Conservation (phyloP, 2,888 invertebrate genomes). For the Eurytoma californica region DNA sequence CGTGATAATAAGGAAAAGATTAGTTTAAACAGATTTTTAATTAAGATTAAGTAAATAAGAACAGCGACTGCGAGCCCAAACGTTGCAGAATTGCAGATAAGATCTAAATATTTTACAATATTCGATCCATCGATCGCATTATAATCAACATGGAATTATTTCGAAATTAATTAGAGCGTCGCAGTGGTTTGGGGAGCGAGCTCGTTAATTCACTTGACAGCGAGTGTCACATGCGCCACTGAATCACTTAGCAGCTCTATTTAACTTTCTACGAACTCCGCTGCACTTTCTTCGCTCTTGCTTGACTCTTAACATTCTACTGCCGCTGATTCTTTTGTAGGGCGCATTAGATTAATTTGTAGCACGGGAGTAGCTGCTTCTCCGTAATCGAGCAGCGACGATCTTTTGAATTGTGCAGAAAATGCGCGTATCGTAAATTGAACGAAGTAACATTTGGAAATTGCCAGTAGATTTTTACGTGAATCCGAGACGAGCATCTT, state of each 20-base stretch:
- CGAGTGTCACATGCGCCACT: slow-evolving; percentile 11
- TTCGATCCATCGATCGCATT: too few species aligned
- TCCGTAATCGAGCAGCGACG: not conserved
- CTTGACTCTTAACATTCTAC: not conserved
- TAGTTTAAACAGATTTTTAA: too few species aligned
- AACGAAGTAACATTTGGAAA: too few species aligned
- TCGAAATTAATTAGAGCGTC: not conserved
- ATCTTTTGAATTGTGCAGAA: not conserved
- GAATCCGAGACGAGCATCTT: too few species aligned
- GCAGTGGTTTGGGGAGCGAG: not conserved
- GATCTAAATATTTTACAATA: too few species aligned
- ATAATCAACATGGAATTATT: too few species aligned
- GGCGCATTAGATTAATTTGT: slow-evolving; percentile 3
- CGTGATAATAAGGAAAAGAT: too few species aligned
- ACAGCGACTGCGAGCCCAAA: too few species aligned
- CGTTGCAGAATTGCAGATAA: too few species aligned
- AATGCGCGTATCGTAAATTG: too few species aligned
- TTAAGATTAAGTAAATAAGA: too few species aligned
- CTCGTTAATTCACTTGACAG: slow-evolving; percentile 10
- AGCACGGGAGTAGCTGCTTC: not conserved
- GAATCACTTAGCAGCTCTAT: slow-evolving; percentile 13
- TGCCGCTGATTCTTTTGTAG: slow-evolving; percentile 3
- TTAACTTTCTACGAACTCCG: slow-evolving; percentile 40
- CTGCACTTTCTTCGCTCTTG: slow-evolving; percentile 18
- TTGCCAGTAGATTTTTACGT: too few species aligned